Base-by-base conservation (phyloP, 2,888 invertebrate species). In the Metellina segmentata region DNA sequence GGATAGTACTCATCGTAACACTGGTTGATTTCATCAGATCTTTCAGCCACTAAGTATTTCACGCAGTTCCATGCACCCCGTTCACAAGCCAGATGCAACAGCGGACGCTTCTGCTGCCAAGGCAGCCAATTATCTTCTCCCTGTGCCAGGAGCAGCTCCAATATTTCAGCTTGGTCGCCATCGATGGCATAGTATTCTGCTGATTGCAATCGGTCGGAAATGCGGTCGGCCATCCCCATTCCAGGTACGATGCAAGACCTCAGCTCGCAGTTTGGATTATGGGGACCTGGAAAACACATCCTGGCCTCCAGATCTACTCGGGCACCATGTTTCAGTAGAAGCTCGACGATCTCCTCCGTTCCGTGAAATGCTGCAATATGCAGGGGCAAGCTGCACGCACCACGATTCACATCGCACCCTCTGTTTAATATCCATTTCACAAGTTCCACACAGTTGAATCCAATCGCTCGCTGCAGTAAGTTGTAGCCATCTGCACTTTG, bases 1-100 rank as follows among this genome's bases (percentile, higher is more conserved):
- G 97, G 97, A 94, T 96, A 97, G 94, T 97, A 97, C 95, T 97
- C 97, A 94, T 97, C 97, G 94, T 96, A 96, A 90, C 97, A 96
- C 93, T 96, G 96, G 94, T 97, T 96, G 79, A 97, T 96, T 95
- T 97, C 97, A 93, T 93, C 92, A 16, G 93, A 93, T 51, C 97
- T 94, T 93, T 96, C 96, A 4, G 96, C 95, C 9, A 97, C 96
- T 92, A 97, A 94, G 94, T 96, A 96, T 94, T 96, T 96, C 4
- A 97, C 96, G 95, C 97, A 97, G 93, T 96, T 96, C 97, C 97
- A 97, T 52, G 97, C 97, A 20, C 96, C 97, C 61, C 97, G 95
- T 94, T 97, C 97, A 94, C 97, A 97, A 0, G 97, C 97, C 88
- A 97, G 96, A 94, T 97, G 97, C 81, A 97, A 95, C 69, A 97